Percentiles rank a stretch among this genome's conserved stretches.
Evolutionary conservation across 2,888 invertebrate genomes (phyloP).

Genomic region (Formica aserva): DNA sequence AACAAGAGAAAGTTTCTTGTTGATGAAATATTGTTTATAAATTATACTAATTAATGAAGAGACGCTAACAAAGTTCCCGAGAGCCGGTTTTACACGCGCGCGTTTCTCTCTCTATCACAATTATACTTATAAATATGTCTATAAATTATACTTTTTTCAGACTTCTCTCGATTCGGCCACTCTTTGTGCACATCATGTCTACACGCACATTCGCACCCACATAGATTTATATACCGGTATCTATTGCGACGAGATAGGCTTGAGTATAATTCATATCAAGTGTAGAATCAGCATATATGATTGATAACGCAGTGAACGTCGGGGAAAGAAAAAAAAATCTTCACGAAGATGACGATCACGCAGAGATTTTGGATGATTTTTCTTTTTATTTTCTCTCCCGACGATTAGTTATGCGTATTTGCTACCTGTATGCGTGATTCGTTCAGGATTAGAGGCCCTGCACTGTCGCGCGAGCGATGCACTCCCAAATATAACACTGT

Average conservation of each 20-base stretch:
- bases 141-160: conserved; percentile 64
- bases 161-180: conserved; percentile 62
- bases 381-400: not conserved
- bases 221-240: conserved; percentile 21
- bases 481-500: conserved; percentile 29
- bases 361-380: conserved; percentile 2
- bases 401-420: conserved; percentile 25
- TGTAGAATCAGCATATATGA: conserved; percentile 60
- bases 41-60: not conserved
- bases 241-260: conserved; percentile 61
- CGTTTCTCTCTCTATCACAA: conserved; percentile 69
- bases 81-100: conserved; percentile 58
- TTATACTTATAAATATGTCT: conserved; percentile 47
- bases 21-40: not conserved
- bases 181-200: conserved; percentile 33
- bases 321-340: conserved; percentile 6
- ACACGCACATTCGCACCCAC: conserved; percentile 16
- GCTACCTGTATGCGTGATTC: conserved; percentile 12
- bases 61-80: not conserved
- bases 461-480: conserved; percentile 31
- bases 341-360: conserved; percentile 41
- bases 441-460: conserved; percentile 40
- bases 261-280: conserved; percentile 51
- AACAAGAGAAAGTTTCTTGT: not conserved
- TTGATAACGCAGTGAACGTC: conserved; percentile 63